A percentile compares a stretch with the other conserved stretches of the same genome.
These are phyloP conservation scores for Halcyon badia DNA, from an alignment of 2,797 vertebrate genomes.

Conservation along the genomic window DNA sequence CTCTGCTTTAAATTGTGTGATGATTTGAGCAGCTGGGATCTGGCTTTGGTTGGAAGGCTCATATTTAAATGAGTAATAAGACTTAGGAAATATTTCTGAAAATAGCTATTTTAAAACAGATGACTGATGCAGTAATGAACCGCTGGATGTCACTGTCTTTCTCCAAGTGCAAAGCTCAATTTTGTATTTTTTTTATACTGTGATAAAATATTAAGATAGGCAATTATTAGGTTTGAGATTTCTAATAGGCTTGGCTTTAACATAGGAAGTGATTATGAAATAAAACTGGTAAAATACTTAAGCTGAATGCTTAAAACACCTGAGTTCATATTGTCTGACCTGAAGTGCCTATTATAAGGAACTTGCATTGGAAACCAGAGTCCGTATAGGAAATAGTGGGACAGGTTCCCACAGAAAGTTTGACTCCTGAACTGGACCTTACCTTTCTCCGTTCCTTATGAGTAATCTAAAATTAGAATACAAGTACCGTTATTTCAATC, in stretches of 20 bases:
- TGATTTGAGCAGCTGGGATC: neutral
- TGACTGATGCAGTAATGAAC: neutral
- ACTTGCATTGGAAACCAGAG: neutral
- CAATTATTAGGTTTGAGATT: neutral
- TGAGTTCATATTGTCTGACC: accelerated
- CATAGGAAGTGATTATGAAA: neutral
- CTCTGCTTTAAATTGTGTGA: neutral
- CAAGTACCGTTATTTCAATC: accelerated
- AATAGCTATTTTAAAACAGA: neutral
- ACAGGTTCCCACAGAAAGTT: neutral
- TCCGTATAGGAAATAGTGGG: neutral
- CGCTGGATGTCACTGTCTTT: constrained; percentile 14
- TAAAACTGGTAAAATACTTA: neutral
- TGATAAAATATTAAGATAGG: neutral
- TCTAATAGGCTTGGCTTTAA: accelerated
- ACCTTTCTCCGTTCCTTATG: neutral
- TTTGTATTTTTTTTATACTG: neutral
- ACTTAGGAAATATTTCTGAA: neutral
- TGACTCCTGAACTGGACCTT: neutral
- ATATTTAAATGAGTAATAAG: neutral
- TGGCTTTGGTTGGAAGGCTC: neutral
- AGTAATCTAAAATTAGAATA: neutral
- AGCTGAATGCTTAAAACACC: too few relatives aligned
- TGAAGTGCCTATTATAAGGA: accelerated
- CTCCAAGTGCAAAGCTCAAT: neutral